Evolutionary conservation across 2,113 vertebrate species (phyloP).

Genomic region (Callaeas wilsoni): DNA sequence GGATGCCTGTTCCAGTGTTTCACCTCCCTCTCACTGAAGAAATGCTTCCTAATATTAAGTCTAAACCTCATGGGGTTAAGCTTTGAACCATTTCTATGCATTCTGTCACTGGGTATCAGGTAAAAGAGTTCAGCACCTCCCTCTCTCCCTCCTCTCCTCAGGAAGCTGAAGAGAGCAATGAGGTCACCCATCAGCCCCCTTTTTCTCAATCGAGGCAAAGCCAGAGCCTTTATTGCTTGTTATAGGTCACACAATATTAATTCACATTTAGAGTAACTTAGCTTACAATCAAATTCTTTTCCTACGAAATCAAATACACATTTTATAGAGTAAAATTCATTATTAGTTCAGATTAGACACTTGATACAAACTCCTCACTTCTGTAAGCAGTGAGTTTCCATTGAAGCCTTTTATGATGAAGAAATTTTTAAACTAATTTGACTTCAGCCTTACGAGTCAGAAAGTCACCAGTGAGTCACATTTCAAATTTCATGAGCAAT

Average conservation of each 20-base stretch:
- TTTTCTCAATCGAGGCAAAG: background rate
- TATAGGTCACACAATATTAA: background rate
- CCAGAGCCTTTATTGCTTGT: background rate
- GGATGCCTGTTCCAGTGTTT: background rate
- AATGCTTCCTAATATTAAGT: background rate
- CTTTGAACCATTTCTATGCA: background rate
- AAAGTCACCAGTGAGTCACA: background rate
- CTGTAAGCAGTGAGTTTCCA: background rate
- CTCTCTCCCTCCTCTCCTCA: background rate
- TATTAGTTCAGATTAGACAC: background rate
- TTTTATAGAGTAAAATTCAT: background rate
- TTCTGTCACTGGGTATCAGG: background rate
- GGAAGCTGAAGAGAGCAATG: background rate
- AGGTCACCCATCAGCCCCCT: rapidly evolving
- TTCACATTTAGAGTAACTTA: background rate
- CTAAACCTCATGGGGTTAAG: background rate
- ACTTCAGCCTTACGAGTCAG: background rate
- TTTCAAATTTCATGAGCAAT: background rate
- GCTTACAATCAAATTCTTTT: background rate
- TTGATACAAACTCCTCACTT: background rate
- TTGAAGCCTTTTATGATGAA: background rate
- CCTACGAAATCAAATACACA: background rate
- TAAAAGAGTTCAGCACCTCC: background rate
- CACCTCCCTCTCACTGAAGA: background rate
- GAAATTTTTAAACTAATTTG: background rate